Percentiles rank a stretch among this genome's conserved stretches.
Evolutionary conservation across 2,113 vertebrate genomes (phyloP).

Genomic region (Ailuropoda melanoleuca): DNA sequence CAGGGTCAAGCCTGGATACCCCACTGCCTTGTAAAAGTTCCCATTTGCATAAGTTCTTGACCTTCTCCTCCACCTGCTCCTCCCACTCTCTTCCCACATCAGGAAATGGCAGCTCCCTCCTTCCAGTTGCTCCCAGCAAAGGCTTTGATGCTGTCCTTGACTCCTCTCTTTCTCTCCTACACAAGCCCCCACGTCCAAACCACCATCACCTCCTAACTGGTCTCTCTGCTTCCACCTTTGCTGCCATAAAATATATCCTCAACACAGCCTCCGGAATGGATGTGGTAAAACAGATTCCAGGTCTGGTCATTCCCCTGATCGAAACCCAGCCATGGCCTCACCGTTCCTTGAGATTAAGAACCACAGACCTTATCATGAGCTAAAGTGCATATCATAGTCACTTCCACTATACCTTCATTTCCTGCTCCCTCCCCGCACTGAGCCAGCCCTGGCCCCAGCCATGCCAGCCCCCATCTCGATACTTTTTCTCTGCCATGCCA

Average conservation of each 20-base stretch:
- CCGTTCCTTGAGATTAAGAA: neutral
- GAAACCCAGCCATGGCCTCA: neutral
- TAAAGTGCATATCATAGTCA: accelerated
- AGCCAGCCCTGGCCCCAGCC: neutral
- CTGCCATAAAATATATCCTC: neutral
- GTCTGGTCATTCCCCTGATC: neutral
- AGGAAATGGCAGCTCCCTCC: neutral
- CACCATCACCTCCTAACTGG: neutral
- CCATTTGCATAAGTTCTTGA: neutral
- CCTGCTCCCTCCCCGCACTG: neutral
- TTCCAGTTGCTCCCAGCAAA: neutral
- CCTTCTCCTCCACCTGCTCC: too few species aligned
- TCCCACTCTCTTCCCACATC: neutral
- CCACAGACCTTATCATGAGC: neutral
- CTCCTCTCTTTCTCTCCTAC: neutral
- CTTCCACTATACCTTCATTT: neutral
- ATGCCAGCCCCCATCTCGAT: accelerated
- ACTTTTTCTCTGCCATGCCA: neutral
- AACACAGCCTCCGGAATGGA: neutral
- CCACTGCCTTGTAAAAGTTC: neutral
- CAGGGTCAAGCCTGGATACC: too few species aligned
- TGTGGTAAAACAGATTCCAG: neutral
- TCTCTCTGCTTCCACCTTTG: neutral
- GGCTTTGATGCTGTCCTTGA: neutral
- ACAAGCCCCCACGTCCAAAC: too few species aligned